These are phyloP conservation scores for Pollimyrus isidori DNA, from an alignment of 2,113 vertebrate species.

Conservation along the genomic window DNA sequence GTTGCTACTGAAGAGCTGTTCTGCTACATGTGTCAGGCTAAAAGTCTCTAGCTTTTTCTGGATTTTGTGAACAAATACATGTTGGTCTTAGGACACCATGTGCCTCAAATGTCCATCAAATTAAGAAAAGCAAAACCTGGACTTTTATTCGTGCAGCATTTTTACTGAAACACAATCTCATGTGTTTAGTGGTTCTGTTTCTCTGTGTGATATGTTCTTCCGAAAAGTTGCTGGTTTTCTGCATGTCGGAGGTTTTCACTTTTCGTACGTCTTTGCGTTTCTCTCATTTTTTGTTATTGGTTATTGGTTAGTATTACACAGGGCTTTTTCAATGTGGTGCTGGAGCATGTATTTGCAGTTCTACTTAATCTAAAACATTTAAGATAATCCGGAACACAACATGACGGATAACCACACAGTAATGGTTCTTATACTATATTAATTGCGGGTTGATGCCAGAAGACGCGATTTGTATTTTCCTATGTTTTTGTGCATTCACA, in stretches of 20 bases:
- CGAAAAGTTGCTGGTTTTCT: background rate
- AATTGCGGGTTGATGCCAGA: background rate
- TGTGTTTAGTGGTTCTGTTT: background rate
- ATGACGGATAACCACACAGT: background rate
- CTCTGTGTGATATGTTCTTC: background rate
- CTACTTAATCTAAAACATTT: background rate
- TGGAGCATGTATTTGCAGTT: background rate
- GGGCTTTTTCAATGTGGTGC: background rate
- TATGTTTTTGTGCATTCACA: background rate
- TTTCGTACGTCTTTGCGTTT: background rate
- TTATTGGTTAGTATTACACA: background rate
- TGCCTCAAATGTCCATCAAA: background rate
- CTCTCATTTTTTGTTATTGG: background rate
- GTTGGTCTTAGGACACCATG: background rate
- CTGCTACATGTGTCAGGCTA: background rate
- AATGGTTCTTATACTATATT: background rate
- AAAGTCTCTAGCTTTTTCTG: background rate
- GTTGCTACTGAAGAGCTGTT: background rate
- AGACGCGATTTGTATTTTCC: background rate
- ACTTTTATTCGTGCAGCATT: background rate
- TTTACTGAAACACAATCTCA: background rate
- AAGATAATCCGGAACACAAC: background rate
- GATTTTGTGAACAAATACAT: background rate
- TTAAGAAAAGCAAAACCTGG: background rate
- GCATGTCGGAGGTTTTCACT: background rate